Conservation (phyloP, 1,140 invertebrate genomes). For the Steinernema khuongi region DNA sequence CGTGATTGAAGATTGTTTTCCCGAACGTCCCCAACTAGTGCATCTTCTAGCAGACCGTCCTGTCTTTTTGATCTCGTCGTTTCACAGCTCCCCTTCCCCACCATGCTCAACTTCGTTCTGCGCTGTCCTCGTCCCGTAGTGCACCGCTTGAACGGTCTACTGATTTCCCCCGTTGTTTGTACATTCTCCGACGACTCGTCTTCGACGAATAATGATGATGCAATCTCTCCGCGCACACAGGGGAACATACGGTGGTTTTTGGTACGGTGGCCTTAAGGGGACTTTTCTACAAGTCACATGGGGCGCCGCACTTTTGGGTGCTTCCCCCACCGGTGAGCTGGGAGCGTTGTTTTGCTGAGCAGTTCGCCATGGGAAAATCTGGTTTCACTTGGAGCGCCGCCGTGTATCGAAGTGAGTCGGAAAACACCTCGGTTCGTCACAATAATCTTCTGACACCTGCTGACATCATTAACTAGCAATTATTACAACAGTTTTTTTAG, state of each 20-base stretch:
- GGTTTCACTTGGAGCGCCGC: background rate
- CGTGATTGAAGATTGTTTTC: background rate
- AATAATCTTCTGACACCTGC: background rate
- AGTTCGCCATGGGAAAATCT: background rate
- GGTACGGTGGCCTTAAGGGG: too few species aligned
- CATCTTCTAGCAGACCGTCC: background rate
- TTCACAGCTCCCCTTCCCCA: background rate
- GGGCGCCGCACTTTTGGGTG: background rate
- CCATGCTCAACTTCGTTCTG: background rate
- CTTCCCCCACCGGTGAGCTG: background rate
- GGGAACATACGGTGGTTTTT: background rate
- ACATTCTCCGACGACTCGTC: background rate
- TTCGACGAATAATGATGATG: background rate
- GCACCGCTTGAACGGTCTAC: background rate
- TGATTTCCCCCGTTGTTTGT: background rate
- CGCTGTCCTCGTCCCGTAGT: background rate
- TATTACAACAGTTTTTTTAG: too few species aligned
- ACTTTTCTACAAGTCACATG: too few species aligned
- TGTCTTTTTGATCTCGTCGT: background rate
- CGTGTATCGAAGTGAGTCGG: conserved; percentile 1
- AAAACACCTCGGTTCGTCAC: background rate
- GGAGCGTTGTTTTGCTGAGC: background rate
- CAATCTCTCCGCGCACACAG: background rate
- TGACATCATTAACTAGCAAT: background rate
- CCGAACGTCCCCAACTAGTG: background rate